phyloP scores from a whole-genome alignment of 2,888 invertebrate genomes.

The Bombylius discolor region DNA sequence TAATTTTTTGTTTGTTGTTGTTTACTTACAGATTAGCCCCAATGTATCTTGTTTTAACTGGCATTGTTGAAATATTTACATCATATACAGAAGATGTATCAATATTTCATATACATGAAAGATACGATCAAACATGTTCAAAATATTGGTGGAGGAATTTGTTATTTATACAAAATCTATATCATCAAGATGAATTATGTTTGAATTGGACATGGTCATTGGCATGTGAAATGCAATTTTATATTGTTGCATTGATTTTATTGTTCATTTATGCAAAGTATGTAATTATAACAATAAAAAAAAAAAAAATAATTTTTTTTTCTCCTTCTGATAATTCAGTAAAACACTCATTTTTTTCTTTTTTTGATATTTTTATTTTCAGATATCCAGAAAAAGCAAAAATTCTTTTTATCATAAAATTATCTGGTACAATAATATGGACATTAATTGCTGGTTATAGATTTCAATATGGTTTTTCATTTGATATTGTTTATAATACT shows the following conservation, averaged over 20 bases:
- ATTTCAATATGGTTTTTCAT: constrained; percentile 29
- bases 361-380: background rate
- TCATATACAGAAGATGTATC: constrained; percentile 32
- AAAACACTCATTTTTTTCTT: background rate
- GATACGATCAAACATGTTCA: constrained; percentile 32
- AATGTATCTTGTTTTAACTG: constrained; percentile 29
- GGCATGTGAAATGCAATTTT: constrained; percentile 38
- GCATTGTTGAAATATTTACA: constrained; percentile 29
- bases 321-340: background rate
- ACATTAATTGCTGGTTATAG: constrained; percentile 25
- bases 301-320: too few relatives aligned
- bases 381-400: constrained; percentile 27
- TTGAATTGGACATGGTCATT: constrained; percentile 38
- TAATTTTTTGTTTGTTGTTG: background rate
- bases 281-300: constrained; percentile 6
- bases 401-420: constrained; percentile 13
- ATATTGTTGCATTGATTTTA: constrained; percentile 26
- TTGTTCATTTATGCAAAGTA: constrained; percentile 33
- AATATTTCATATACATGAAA: constrained; percentile 33
- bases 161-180: constrained; percentile 34
- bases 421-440: constrained; percentile 25
- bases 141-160: constrained; percentile 36
- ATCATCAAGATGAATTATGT: constrained; percentile 32
- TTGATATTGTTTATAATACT: constrained; percentile 31
- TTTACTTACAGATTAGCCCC: constrained; percentile 26